Evolutionary conservation across 2,797 vertebrate species (phyloP).

Genomic region (Silurus aristotelis): DNA sequence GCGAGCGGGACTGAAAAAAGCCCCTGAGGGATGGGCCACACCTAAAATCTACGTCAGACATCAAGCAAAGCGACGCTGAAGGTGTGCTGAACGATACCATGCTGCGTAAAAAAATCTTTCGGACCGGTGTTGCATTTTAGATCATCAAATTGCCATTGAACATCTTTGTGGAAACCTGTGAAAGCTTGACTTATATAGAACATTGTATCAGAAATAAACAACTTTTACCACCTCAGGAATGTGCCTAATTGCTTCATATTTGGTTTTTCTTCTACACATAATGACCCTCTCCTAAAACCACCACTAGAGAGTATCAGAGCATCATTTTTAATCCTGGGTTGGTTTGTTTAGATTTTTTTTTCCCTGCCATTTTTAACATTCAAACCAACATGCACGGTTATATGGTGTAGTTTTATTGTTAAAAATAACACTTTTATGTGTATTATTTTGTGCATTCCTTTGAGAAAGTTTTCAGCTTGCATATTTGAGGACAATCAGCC

Average conservation of each 20-base stretch:
- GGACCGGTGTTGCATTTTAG: background rate
- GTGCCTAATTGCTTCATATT: background rate
- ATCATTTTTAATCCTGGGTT: background rate
- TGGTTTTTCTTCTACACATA: background rate
- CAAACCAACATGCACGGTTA: too few relatives aligned
- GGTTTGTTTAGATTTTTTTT: background rate
- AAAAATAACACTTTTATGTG: background rate
- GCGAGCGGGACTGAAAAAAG: conserved; percentile 82
- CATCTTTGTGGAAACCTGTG: conserved; percentile 6
- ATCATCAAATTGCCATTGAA: background rate
- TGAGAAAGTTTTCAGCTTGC: background rate
- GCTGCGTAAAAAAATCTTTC: conserved; percentile 12
- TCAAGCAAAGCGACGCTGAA: conserved; percentile 59
- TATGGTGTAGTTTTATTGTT: background rate
- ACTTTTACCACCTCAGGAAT: background rate
- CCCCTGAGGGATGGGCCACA: conserved; percentile 81
- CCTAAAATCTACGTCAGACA: conserved; percentile 85
- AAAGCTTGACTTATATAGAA: background rate
- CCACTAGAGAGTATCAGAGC: conserved; percentile 31
- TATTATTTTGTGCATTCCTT: background rate
- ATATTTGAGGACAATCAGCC: background rate
- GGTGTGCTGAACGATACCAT: background rate
- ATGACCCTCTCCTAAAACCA: background rate
- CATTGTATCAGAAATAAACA: conserved; percentile 45
- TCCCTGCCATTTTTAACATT: background rate